Conservation (phyloP, 2,113 vertebrate genomes). For the Bos indicus region DNA sequence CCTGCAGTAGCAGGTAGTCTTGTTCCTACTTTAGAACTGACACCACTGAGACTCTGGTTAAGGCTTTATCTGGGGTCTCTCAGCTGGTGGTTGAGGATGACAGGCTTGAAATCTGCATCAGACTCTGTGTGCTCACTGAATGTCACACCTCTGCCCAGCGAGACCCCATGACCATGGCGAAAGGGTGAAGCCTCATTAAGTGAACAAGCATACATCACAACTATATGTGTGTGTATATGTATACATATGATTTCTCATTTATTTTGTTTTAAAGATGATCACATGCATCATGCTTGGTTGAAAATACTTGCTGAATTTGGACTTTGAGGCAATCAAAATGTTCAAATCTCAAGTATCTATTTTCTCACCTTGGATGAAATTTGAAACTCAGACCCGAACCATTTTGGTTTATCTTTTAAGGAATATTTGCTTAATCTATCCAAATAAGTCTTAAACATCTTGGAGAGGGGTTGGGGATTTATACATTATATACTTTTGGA, state of each 20-base stretch:
- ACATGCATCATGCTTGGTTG: background rate
- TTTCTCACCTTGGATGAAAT: constrained; percentile 1
- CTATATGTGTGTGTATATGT: background rate
- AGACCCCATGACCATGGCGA: background rate
- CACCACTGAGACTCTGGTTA: background rate
- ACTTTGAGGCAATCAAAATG: background rate
- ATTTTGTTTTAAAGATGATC: background rate
- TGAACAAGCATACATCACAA: background rate
- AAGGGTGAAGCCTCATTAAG: background rate
- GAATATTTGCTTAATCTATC: background rate
- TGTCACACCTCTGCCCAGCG: background rate
- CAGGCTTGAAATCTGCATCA: background rate
- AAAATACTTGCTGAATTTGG: background rate
- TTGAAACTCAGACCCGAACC: background rate
- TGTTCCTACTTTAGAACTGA: background rate
- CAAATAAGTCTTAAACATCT: constrained; percentile 16
- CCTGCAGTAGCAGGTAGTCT: background rate
- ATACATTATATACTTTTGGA: background rate
- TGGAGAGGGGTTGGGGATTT: background rate
- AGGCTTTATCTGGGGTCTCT: background rate
- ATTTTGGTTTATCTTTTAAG: background rate
- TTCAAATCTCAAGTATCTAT: background rate
- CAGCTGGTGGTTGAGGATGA: background rate
- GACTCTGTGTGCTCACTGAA: background rate
- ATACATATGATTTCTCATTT: background rate